Percentiles rank a stretch among this genome's conserved stretches.
Conservation (phyloP, 2,113 vertebrate species). For the Salvelinus fontinalis region DNA sequence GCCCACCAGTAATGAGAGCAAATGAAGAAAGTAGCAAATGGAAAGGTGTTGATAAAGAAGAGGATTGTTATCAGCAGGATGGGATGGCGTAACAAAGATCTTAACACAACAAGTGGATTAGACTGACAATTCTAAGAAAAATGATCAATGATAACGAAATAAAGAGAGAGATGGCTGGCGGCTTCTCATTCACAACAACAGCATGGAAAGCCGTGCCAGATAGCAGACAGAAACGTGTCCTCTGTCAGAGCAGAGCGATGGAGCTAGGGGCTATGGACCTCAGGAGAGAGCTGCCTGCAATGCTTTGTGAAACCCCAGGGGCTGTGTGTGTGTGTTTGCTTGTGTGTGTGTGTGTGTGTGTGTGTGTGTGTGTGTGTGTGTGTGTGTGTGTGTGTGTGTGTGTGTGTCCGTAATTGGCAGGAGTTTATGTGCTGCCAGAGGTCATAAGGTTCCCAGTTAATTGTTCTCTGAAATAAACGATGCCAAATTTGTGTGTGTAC, state of each 20-base stretch:
- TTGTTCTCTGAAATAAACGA: conserved; percentile 63
- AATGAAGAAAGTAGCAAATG: conserved; percentile 33
- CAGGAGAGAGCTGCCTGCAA: conserved; percentile 45
- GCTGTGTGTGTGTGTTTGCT: conserved; percentile 1
- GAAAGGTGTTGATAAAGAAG: conserved; percentile 2
- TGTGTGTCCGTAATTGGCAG: conserved; percentile 49
- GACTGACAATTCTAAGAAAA: conserved; percentile 55
- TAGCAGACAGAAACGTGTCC: no score
- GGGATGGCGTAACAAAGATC: conserved; percentile 54
- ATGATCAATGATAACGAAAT: conserved; percentile 64
- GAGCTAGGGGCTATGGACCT: conserved; percentile 40
- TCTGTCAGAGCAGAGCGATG: neutral
- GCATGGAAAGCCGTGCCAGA: conserved; percentile 4
- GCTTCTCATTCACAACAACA: conserved; percentile 41
- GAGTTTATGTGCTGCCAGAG: conserved; percentile 47
- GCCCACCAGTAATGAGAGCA: conserved; percentile 14
- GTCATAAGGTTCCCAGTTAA: conserved; percentile 51
- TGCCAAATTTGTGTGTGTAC: conserved; percentile 54
- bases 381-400: no score
- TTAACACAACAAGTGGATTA: conserved; percentile 64
- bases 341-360: neutral
- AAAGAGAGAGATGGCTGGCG: conserved; percentile 45
- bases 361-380: conserved; percentile 3
- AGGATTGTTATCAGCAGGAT: conserved; percentile 45
- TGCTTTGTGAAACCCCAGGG: conserved; percentile 39